phyloP scores from a whole-genome alignment of 1,140 invertebrate genomes.

The Megalopta genalis region DNA sequence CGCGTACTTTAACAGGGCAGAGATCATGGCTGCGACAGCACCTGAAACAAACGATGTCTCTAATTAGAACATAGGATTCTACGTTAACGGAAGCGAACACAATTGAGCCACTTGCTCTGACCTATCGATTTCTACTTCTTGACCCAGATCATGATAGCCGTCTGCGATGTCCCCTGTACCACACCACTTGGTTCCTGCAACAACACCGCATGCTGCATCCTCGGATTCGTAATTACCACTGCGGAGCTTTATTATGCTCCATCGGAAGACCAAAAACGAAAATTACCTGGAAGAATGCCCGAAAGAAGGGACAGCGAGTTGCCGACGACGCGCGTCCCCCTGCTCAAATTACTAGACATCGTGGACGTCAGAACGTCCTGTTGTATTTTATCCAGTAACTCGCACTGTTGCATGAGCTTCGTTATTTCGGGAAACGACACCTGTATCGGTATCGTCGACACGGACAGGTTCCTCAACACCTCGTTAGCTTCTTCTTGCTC shows the following conservation, averaged over 20 bases:
- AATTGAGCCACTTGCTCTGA: slow-evolving; percentile 17
- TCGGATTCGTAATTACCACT: background rate
- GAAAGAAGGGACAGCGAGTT: slow-evolving; percentile 85
- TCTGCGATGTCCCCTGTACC: slow-evolving; percentile 91
- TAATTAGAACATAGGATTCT: slow-evolving; percentile 4
- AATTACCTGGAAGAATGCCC: slow-evolving; percentile 88
- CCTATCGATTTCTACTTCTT: slow-evolving; percentile 86
- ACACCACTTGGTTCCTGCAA: slow-evolving; percentile 92
- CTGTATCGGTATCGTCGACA: slow-evolving; percentile 81
- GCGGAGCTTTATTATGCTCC: too few species aligned
- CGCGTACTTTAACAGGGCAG: slow-evolving; percentile 87
- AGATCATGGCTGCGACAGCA: slow-evolving; percentile 93
- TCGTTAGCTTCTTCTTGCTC: slow-evolving; percentile 84
- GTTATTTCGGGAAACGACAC: slow-evolving; percentile 87
- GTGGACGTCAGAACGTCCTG: slow-evolving; percentile 66
- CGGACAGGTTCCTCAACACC: slow-evolving; percentile 82
- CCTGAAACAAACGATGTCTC: slow-evolving; percentile 66
- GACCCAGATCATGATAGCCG: slow-evolving; percentile 90
- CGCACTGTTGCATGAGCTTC: slow-evolving; percentile 87
- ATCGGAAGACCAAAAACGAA: background rate
- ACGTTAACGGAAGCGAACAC: background rate
- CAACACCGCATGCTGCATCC: slow-evolving; percentile 49
- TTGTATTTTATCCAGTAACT: slow-evolving; percentile 80
- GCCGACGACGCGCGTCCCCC: slow-evolving; percentile 78
- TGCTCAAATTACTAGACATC: slow-evolving; percentile 71